phyloP scores from a whole-genome alignment of 2,888 invertebrate species.

The Cryptosula pallasiana region DNA sequence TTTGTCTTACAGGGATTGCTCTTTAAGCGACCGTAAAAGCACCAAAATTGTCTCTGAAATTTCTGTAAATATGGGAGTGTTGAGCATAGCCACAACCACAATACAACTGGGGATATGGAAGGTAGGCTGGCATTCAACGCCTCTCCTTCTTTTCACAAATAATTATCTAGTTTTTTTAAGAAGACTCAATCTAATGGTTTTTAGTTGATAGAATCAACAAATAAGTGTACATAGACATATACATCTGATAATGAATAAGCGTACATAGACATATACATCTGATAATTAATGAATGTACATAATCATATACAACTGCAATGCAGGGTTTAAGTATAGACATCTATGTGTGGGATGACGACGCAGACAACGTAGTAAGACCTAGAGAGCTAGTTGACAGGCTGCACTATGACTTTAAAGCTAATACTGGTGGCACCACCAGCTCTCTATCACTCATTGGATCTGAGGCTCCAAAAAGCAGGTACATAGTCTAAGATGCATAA shows the following conservation, averaged over 20 bases:
- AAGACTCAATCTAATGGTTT: too few relatives aligned
- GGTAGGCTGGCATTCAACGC: too few relatives aligned
- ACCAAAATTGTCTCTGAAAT: not conserved
- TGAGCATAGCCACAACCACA: not conserved
- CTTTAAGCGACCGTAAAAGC: not conserved
- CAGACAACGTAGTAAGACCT: not conserved
- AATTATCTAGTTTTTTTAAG: too few relatives aligned
- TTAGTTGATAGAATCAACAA: too few relatives aligned
- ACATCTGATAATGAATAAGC: too few relatives aligned
- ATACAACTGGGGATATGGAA: conserved; percentile 1
- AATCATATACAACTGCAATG: not conserved
- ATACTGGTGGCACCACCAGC: not conserved
- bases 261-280: too few relatives aligned
- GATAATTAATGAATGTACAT: not conserved
- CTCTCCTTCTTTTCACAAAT: too few relatives aligned
- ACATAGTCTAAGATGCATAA: too few relatives aligned
- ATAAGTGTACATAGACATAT: too few relatives aligned
- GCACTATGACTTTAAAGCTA: not conserved
- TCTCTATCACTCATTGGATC: not conserved
- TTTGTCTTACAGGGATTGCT: not conserved
- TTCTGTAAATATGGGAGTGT: not conserved
- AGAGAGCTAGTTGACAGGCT: not conserved
- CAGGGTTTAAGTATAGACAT: conserved; percentile 22
- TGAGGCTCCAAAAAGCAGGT: not conserved
- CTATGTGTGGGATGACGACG: conserved; percentile 11